phyloP scores from a whole-genome alignment of 2,797 vertebrate genomes.

The Sebastes nivosus region DNA sequence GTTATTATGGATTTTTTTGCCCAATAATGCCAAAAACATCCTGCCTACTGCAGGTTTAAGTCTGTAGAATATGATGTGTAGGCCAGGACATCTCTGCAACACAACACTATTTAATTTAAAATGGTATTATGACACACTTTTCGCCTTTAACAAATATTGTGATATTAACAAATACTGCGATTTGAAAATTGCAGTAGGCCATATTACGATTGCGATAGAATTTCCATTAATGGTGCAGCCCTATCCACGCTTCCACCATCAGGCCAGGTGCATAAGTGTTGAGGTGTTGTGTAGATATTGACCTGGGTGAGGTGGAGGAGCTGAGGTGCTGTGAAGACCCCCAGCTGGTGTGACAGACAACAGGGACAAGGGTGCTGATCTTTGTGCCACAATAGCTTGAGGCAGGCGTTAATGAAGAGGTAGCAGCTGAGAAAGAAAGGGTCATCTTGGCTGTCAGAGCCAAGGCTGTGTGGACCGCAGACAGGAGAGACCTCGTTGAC shows the following conservation, averaged over 20 bases:
- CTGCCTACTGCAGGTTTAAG: no score
- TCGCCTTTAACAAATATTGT: no score
- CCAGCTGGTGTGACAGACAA: constrained; percentile 44
- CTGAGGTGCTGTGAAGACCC: constrained; percentile 20
- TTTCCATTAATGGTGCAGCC: no score
- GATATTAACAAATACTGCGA: no score
- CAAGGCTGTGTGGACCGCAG: constrained; percentile 27
- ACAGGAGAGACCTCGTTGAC: constrained; percentile 54
- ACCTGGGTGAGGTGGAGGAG: constrained; percentile 9
- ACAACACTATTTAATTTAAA: no score
- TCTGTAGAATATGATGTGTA: no score
- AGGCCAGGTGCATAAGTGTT: not conserved
- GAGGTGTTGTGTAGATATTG: constrained; percentile 1
- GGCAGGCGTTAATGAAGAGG: constrained; percentile 69
- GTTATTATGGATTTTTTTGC: no score
- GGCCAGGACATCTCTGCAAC: no score
- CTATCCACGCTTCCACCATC: not conserved
- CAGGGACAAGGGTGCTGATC: constrained; percentile 56
- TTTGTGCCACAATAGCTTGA: constrained; percentile 40
- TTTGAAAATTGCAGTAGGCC: no score
- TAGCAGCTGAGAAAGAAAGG: constrained; percentile 60
- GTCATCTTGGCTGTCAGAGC: constrained; percentile 59
- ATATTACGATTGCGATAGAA: no score
- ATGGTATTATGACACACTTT: no score
- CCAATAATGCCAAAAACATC: no score